Conservation (phyloP, 2,113 vertebrate species). For the Manacus vitellinus region DNA sequence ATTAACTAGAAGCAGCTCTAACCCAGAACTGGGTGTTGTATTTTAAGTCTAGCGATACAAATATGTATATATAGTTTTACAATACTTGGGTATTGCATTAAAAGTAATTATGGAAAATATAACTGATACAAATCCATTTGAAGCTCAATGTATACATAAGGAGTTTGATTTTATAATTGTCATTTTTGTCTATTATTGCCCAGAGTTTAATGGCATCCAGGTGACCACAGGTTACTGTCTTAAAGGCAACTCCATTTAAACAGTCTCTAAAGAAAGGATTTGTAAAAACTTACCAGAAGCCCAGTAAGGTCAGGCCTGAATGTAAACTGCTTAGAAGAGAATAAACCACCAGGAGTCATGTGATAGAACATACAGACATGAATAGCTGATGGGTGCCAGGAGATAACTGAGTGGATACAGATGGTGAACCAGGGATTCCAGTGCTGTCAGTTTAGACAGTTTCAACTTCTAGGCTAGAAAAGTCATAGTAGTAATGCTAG, state of each 20-base stretch:
- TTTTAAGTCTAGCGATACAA: background rate
- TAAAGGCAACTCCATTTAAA: background rate
- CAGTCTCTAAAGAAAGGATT: background rate
- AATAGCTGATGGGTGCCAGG: background rate
- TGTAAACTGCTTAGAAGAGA: background rate
- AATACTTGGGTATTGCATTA: background rate
- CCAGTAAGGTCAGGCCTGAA: background rate
- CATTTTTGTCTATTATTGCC: background rate
- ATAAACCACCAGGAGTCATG: background rate
- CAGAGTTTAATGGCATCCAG: background rate
- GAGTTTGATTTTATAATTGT: background rate
- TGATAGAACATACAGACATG: background rate
- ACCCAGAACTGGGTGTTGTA: background rate
- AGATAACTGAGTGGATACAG: background rate
- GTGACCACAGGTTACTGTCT: background rate
- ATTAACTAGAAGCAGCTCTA: background rate
- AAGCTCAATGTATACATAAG: background rate
- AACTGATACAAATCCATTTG: background rate
- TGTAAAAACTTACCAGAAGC: background rate
- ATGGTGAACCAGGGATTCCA: background rate
- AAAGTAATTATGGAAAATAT: background rate
- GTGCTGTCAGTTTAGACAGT: background rate
- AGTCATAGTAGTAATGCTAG: background rate
- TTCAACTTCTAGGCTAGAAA: background rate
- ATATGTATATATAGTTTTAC: background rate